phyloP scores from a whole-genome alignment of 2,888 invertebrate species.

The Parascotia fuliginaria region DNA sequence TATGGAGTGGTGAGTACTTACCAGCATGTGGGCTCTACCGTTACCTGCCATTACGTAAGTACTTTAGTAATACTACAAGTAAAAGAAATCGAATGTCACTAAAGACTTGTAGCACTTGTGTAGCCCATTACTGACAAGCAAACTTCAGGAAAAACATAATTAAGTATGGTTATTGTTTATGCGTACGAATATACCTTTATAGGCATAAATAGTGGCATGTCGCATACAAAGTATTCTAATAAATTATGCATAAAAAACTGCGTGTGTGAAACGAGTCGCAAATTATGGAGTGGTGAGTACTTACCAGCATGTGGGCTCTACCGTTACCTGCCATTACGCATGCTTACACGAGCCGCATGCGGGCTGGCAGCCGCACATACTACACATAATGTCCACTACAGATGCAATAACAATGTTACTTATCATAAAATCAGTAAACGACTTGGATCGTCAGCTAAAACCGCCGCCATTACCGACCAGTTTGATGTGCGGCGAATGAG shows the following conservation, averaged over 20 bases:
- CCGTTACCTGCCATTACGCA: constrained; percentile 8
- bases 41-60: constrained; percentile 8
- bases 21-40: constrained; percentile 7
- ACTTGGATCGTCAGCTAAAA: constrained; percentile 3
- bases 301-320: constrained; percentile 7
- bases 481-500: neutral
- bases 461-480: constrained; percentile 16
- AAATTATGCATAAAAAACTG: constrained; percentile 3
- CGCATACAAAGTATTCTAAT: neutral
- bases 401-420: constrained; percentile 8
- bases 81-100: too few relatives aligned
- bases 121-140: too few relatives aligned
- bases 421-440: constrained; percentile 10
- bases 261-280: constrained; percentile 16
- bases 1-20: constrained; percentile 1
- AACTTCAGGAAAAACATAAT: too few relatives aligned
- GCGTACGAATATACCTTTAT: too few relatives aligned
- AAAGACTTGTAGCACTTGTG: too few relatives aligned
- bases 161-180: too few relatives aligned
- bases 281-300: constrained; percentile 4
- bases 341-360: constrained; percentile 6
- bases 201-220: neutral
- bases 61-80: too few relatives aligned
- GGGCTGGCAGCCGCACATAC: neutral
- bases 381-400: neutral